Conservation (phyloP, 2,113 vertebrate genomes). For the Halichoerus grypus region DNA sequence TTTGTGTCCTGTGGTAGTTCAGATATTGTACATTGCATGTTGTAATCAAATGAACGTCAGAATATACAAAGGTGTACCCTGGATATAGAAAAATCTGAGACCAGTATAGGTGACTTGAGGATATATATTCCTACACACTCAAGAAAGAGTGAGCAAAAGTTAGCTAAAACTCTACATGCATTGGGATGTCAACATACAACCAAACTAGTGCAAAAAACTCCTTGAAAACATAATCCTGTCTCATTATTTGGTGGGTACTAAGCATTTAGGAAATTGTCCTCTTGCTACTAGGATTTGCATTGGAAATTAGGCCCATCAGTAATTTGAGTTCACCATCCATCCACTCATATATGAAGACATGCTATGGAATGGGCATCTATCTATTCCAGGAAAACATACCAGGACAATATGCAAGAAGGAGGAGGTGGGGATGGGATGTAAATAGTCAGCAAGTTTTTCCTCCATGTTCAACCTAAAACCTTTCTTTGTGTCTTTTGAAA, state of each 20-base stretch:
- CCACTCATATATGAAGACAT: conserved; percentile 43
- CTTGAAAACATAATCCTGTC: background rate
- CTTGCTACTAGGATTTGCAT: background rate
- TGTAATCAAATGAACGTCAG: conserved; percentile 72
- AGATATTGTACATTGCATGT: conserved; percentile 80
- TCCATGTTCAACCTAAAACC: background rate
- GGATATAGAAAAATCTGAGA: conserved; percentile 63
- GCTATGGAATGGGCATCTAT: conserved; percentile 78
- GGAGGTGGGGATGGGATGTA: background rate
- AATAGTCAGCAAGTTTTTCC: background rate
- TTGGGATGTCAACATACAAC: background rate
- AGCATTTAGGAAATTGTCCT: background rate
- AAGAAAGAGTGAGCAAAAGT: background rate
- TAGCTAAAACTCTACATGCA: background rate
- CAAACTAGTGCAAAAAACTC: background rate
- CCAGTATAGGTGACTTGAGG: conserved; percentile 57
- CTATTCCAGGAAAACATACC: background rate
- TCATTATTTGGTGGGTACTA: background rate
- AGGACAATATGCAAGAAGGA: conserved; percentile 15
- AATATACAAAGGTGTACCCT: conserved; percentile 65
- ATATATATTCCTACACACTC: background rate
- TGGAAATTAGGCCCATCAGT: background rate
- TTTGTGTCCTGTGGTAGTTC: conserved; percentile 81
- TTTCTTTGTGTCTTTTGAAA: background rate
- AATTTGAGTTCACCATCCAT: background rate